A percentile compares a stretch with the other conserved stretches of the same genome.
Conservation (phyloP, 2,797 vertebrate genomes). For the Taeniopygia guttata region DNA sequence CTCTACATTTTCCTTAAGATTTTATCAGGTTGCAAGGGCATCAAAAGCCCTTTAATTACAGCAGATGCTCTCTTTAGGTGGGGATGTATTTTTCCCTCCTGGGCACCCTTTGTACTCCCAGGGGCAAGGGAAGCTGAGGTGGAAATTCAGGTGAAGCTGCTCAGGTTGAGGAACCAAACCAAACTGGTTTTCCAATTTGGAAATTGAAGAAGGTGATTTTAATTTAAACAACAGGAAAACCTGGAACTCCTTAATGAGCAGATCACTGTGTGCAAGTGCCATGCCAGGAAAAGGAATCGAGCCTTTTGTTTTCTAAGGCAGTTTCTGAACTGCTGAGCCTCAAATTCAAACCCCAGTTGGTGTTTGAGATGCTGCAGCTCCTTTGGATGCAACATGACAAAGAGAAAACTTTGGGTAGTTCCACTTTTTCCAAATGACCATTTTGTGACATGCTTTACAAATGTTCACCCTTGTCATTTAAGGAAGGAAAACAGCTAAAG, state of each 20-base stretch:
- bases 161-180: not conserved
- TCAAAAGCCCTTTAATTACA: not conserved
- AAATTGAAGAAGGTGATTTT: not conserved
- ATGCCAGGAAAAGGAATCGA: not conserved
- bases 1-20: not conserved
- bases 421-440: slow-evolving; percentile 9
- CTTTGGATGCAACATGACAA: slow-evolving; percentile 43
- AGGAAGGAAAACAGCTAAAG: slow-evolving; percentile 40
- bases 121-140: not conserved
- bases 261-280: rapidly evolving
- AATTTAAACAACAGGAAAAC: not conserved
- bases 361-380: not conserved
- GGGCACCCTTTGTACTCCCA: not conserved
- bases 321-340: not conserved
- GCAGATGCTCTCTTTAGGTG: not conserved
- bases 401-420: slow-evolving; percentile 28
- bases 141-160: not conserved
- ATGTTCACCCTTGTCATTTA: slow-evolving; percentile 16
- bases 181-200: rapidly evolving
- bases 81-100: not conserved
- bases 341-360: not conserved
- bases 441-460: not conserved
- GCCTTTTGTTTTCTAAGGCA: not conserved
- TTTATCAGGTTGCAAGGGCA: not conserved
- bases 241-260: not conserved